Evolutionary conservation across 2,797 vertebrate species (phyloP).

Genomic region (Mormyrops attenuatus): DNA sequence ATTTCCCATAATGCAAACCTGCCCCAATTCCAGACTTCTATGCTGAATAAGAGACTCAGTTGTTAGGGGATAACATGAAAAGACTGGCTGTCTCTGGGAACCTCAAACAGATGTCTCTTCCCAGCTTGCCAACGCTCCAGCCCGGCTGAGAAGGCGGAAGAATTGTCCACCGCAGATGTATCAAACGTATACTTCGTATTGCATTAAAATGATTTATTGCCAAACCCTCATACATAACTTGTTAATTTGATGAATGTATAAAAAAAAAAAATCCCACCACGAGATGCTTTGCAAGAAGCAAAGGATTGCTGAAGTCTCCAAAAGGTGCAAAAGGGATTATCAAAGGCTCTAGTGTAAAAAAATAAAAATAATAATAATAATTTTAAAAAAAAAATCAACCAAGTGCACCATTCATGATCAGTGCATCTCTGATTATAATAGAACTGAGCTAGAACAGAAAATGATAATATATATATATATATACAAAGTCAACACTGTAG

Average conservation of each 20-base stretch:
- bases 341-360: neutral
- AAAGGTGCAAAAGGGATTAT: neutral
- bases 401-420: neutral
- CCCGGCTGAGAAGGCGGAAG: neutral
- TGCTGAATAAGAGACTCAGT: neutral
- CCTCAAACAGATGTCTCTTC: neutral
- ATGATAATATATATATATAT: neutral
- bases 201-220: neutral
- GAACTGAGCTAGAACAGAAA: neutral
- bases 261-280: neutral
- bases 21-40: neutral
- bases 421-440: neutral
- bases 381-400: neutral
- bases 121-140: neutral
- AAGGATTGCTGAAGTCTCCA: neutral
- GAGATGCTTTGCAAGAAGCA: neutral
- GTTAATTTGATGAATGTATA: neutral
- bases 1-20: neutral
- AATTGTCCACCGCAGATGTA: neutral
- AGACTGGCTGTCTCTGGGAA: neutral
- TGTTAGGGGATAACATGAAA: neutral
- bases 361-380: neutral
- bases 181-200: neutral
- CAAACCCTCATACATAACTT: neutral
- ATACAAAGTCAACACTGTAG: neutral